These are phyloP conservation scores for Nebria salina DNA, from an alignment of 2,888 invertebrate species.

Conservation along the genomic window DNA sequence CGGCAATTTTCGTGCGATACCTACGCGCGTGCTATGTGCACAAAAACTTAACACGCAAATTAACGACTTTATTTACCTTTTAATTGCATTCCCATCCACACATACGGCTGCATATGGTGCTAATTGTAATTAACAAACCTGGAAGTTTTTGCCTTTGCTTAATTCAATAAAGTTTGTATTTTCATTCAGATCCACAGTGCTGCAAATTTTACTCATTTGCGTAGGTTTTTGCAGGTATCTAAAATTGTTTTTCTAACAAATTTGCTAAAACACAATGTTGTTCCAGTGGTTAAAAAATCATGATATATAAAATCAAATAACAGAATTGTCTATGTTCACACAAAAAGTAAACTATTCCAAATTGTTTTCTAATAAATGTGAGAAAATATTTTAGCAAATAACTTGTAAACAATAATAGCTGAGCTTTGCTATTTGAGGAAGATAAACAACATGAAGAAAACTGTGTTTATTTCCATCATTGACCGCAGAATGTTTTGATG, in stretches of 20 bases:
- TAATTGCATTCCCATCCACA: neutral
- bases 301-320: too few relatives aligned
- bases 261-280: too few relatives aligned
- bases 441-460: slow-evolving; percentile 9
- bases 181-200: neutral
- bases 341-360: too few relatives aligned
- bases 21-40: slow-evolving; percentile 11
- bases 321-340: too few relatives aligned
- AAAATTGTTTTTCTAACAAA: too few relatives aligned
- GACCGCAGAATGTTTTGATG: slow-evolving; percentile 36
- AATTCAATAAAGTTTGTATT: neutral
- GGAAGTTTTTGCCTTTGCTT: neutral
- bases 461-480: slow-evolving; percentile 12
- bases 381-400: neutral
- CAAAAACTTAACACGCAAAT: slow-evolving; percentile 1
- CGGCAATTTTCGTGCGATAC: slow-evolving; percentile 28
- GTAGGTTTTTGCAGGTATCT: neutral
- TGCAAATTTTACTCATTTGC: neutral
- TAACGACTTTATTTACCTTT: slow-evolving; percentile 5
- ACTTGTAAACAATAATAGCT: neutral
- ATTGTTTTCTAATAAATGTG: neutral
- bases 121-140: neutral
- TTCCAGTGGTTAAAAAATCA: too few relatives aligned
- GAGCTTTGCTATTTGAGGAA: neutral
- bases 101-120: neutral